Evolutionary conservation across 2,888 invertebrate species (phyloP).

Genomic region (Luffia ferchaultella): DNA sequence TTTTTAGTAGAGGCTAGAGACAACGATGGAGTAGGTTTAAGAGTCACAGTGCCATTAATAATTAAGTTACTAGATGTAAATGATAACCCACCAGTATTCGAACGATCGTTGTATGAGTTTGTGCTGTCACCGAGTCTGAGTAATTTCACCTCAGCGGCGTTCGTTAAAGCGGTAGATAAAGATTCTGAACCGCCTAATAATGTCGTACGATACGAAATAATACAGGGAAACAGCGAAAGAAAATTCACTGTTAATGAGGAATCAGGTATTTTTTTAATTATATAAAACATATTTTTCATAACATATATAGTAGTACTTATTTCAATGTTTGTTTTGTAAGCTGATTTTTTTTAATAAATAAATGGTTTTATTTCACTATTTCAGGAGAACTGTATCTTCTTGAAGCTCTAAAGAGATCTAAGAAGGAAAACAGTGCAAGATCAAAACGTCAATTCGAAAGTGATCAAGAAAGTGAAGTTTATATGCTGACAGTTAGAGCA

Average conservation of each 20-base stretch:
- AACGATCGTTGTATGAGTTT: conserved; percentile 80
- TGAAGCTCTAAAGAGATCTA: conserved; percentile 54
- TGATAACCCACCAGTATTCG: conserved; percentile 88
- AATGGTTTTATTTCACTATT: conserved; percentile 16
- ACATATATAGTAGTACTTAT: not conserved
- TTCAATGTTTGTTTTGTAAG: not conserved
- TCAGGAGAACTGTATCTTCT: conserved; percentile 72
- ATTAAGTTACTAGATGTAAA: conserved; percentile 83
- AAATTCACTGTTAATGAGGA: conserved; percentile 79
- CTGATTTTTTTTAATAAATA: not conserved
- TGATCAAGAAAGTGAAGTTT: conserved; percentile 59
- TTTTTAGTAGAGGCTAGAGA: conserved; percentile 89
- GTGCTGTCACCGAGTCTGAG: conserved; percentile 77
- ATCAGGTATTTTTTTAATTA: conserved; percentile 60
- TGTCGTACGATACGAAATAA: conserved; percentile 83
- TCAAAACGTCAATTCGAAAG: conserved; percentile 54
- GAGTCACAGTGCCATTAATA: conserved; percentile 75
- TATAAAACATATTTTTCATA: not conserved
- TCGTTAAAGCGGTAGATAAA: conserved; percentile 83
- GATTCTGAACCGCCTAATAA: conserved; percentile 89
- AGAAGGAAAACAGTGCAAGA: conserved; percentile 41
- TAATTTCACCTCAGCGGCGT: conserved; percentile 80
- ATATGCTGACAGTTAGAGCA: conserved; percentile 77
- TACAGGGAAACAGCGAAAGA: conserved; percentile 77
- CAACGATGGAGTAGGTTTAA: conserved; percentile 82